Conservation (phyloP, 2,113 vertebrate species). For the Lipotes vexillifer region DNA sequence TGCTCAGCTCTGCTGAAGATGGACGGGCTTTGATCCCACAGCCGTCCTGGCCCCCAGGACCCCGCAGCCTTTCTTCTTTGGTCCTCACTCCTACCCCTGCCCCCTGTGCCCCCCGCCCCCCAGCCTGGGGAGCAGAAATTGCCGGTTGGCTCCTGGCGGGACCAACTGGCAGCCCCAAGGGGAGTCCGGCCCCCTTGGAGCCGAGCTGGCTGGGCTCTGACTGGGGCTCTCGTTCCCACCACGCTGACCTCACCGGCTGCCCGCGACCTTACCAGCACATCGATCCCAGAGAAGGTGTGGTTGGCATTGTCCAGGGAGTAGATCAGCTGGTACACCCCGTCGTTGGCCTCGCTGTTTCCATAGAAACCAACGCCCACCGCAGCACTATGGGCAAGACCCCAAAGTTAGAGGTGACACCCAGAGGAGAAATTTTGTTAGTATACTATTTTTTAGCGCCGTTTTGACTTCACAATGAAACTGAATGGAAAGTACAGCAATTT, state of each 20-base stretch:
- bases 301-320: slow-evolving; percentile 94
- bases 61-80: background rate
- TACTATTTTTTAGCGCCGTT: background rate
- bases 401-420: slow-evolving; percentile 44
- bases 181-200: background rate
- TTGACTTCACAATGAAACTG: background rate
- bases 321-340: slow-evolving; percentile 93
- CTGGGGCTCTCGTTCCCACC: background rate
- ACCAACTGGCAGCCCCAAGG: background rate
- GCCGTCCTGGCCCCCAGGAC: background rate
- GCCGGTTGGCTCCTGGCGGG: background rate
- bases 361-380: slow-evolving; percentile 96
- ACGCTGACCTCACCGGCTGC: background rate
- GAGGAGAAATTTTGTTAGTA: background rate
- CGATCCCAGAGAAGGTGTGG: slow-evolving; percentile 91
- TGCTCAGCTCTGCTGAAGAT: background rate
- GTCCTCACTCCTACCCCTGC: background rate
- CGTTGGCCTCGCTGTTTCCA: slow-evolving; percentile 97
- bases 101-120: too few species aligned
- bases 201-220: background rate
- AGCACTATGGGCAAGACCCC: slow-evolving; percentile 75
- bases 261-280: slow-evolving; percentile 86
- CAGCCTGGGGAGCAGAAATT: background rate
- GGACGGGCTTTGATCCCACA: accelerated
- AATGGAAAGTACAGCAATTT: background rate